Evolutionary conservation across 2,888 invertebrate species (phyloP), one percentile per base, ranked within the genome.

Genomic region (Erynnis tages): DNA sequence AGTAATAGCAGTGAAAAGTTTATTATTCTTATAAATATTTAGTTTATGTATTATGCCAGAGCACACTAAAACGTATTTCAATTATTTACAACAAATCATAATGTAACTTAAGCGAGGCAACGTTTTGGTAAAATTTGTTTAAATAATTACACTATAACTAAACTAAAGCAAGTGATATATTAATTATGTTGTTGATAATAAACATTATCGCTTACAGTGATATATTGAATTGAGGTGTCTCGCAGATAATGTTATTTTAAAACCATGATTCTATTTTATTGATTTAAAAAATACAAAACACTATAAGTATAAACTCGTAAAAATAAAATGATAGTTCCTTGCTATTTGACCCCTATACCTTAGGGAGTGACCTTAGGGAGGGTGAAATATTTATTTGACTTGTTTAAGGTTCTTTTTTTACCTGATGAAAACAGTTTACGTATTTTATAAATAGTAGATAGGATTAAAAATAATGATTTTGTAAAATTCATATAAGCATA

Each of bases 31-130:
- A 66, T 64, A 65, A 66, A 62, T 66, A 66, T 61, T 62, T 66
- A 62, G 62, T 62, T 61, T 75, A 76, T 76, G 71, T 85, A 86
- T 84, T 84, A 87, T 86, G 84, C 79, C 82, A 76, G 76, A 73
- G 77, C 84, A 85, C 79, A 80, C 76, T 81, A 74, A 76, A 73
- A 75, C 65, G 76, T 76, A 69, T 67, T 66, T 71, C 62, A 73
- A 73, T 70, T 76, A 82, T 79, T 76, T 82, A 84, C 76, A 81
- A 76, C 69, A 79, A 74, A 79, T 61, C 59, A 65, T 67, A 70
- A 82, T 79, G 76, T 79, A 87, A 82, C 79, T 74, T 84, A 86
- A 83, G 88, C 88, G 88, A 89, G 88, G 88, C 88, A 85, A 69
- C 81, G 73, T 83, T 88, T 89, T 89, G 88, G 88, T 89, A 88